A percentile compares a stretch with the other conserved stretches of the same genome.
Evolutionary conservation across 2,113 vertebrate genomes (phyloP).

Genomic region (Cyprinodon brontotheroides): DNA sequence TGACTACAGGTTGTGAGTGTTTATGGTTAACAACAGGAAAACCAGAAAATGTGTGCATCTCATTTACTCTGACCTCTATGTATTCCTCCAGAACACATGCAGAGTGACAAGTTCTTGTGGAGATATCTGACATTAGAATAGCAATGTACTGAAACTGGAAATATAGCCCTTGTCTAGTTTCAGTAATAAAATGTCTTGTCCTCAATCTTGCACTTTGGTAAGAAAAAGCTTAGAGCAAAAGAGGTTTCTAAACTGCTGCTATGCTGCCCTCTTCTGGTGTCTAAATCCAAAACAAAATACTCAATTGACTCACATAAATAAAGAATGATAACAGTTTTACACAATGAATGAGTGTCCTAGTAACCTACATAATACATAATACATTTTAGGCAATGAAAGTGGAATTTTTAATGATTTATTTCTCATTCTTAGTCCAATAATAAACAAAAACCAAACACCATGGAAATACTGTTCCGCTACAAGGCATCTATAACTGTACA

Average conservation of each 20-base stretch:
- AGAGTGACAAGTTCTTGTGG: neutral
- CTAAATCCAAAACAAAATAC: neutral
- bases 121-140: slow-evolving; percentile 25
- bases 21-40: slow-evolving; percentile 4
- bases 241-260: slow-evolving; percentile 59
- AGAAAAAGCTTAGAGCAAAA: slow-evolving; percentile 58
- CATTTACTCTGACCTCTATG: neutral
- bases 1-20: slow-evolving; percentile 16
- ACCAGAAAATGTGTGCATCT: neutral
- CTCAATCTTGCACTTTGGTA: slow-evolving; percentile 41
- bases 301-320: slow-evolving; percentile 1
- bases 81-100: slow-evolving; percentile 2
- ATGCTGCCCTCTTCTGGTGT: slow-evolving; percentile 78
- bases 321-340: neutral
- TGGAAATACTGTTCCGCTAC: slow-evolving; percentile 26
- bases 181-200: slow-evolving; percentile 57
- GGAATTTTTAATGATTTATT: neutral
- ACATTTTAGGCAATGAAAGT: neutral
- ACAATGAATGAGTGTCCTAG: neutral
- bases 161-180: slow-evolving; percentile 13
- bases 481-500: slow-evolving; percentile 8
- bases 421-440: slow-evolving; percentile 1
- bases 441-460: slow-evolving; percentile 12
- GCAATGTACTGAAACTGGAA: slow-evolving; percentile 25
- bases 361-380: neutral